These are phyloP conservation scores for Poecile atricapillus DNA, from an alignment of 2,113 vertebrate genomes.

Conservation along the genomic window DNA sequence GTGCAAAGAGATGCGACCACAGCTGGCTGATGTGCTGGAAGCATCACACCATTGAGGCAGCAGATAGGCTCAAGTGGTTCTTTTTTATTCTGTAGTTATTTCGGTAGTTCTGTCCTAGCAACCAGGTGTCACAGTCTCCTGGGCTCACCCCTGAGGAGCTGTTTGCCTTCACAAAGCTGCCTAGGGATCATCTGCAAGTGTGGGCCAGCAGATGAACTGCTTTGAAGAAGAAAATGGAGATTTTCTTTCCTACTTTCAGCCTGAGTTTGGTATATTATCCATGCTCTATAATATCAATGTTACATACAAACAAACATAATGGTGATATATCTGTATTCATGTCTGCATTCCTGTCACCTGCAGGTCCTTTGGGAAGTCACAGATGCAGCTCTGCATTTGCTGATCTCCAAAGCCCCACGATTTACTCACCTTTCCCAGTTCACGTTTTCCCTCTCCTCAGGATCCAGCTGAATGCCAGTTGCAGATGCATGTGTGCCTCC, in stretches of 20 bases:
- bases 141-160: background rate
- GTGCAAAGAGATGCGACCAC: background rate
- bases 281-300: background rate
- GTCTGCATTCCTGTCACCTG: background rate
- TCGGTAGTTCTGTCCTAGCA: background rate
- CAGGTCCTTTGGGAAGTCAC: background rate
- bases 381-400: background rate
- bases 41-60: background rate
- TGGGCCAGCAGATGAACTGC: background rate
- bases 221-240: background rate
- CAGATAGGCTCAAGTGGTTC: background rate
- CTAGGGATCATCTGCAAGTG: background rate
- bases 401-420: background rate
- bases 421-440: background rate
- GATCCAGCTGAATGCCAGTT: background rate
- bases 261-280: background rate
- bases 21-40: background rate
- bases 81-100: background rate
- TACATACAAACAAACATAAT: background rate
- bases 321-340: background rate
- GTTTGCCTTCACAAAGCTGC: background rate
- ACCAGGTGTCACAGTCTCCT: background rate
- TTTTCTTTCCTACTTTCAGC: background rate
- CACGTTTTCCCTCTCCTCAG: fast-evolving
- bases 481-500: background rate